Percentiles rank a stretch among this genome's conserved stretches.
Evolutionary conservation across 2,797 vertebrate species (phyloP).

Genomic region (Agapornis canus): DNA sequence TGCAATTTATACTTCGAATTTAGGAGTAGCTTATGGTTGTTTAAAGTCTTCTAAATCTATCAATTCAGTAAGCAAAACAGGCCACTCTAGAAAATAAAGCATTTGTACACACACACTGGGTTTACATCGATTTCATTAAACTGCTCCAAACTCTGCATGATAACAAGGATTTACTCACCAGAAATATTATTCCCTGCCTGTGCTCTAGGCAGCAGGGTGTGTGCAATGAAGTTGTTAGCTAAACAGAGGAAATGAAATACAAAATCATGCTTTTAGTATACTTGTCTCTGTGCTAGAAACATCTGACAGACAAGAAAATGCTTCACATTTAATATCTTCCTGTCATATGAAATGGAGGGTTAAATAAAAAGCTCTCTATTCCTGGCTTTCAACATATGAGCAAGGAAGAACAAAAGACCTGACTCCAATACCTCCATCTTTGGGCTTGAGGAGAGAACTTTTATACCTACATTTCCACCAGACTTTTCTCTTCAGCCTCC

Average conservation of each 20-base stretch:
- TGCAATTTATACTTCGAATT: not conserved
- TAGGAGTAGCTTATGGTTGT: not conserved
- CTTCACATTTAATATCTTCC: not conserved
- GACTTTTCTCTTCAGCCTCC: not conserved
- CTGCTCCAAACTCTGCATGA: not conserved
- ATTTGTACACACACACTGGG: not conserved
- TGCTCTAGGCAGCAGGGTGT: not conserved
- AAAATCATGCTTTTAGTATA: not conserved
- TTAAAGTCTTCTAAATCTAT: not conserved
- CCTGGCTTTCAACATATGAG: not conserved
- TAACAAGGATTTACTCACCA: not conserved
- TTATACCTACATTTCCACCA: not conserved
- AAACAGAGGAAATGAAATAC: not conserved
- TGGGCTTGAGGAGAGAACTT: not conserved
- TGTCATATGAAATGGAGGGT: not conserved
- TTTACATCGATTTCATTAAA: not conserved
- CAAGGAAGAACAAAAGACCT: not conserved
- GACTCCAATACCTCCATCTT: not conserved
- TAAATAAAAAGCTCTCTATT: not conserved
- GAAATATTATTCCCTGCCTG: not conserved
- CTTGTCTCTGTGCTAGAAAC: not conserved
- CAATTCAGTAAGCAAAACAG: not conserved
- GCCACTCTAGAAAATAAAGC: not conserved
- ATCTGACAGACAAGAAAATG: not conserved
- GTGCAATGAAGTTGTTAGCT: not conserved